phyloP scores from a whole-genome alignment of 2,888 invertebrate species.

The Drosophila emarginata region DNA sequence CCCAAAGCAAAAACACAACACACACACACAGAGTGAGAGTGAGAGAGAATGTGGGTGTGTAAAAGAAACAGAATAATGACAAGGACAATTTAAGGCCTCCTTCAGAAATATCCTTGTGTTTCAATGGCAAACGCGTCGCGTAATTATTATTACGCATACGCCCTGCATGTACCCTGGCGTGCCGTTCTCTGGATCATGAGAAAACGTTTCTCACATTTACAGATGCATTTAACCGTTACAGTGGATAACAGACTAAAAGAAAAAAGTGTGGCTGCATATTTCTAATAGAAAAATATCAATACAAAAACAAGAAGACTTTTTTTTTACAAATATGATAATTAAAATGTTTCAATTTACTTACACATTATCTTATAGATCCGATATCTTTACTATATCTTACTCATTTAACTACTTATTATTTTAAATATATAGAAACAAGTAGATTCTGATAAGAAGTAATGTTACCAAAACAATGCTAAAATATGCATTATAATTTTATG shows the following conservation, averaged over 20 bases:
- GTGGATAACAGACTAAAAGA: background rate
- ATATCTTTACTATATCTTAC: too few relatives aligned
- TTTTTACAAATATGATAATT: too few relatives aligned
- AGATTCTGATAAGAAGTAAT: too few relatives aligned
- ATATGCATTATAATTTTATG: too few relatives aligned
- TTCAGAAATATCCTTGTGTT: constrained; percentile 58
- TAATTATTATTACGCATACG: constrained; percentile 75
- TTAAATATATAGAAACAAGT: too few relatives aligned
- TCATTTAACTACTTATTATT: too few relatives aligned
- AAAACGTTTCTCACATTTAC: background rate
- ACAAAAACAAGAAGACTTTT: too few relatives aligned
- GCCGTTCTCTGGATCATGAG: too few relatives aligned
- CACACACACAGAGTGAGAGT: background rate
- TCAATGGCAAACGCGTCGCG: constrained; percentile 37
- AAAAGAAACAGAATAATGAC: constrained; percentile 30
- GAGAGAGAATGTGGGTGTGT: background rate
- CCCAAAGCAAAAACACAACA: constrained; percentile 11
- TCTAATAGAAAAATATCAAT: background rate
- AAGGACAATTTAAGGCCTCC: constrained; percentile 50
- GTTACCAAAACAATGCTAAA: too few relatives aligned
- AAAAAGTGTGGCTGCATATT: background rate
- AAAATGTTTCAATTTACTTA: too few relatives aligned
- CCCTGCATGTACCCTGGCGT: constrained; percentile 36
- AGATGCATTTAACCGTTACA: constrained; percentile 14
- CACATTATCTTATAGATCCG: too few relatives aligned